Evolutionary conservation across 23 tunicate species (phyloP), one percentile per base, ranked within the genome.

Genomic region (Diplosoma virens): DNA sequence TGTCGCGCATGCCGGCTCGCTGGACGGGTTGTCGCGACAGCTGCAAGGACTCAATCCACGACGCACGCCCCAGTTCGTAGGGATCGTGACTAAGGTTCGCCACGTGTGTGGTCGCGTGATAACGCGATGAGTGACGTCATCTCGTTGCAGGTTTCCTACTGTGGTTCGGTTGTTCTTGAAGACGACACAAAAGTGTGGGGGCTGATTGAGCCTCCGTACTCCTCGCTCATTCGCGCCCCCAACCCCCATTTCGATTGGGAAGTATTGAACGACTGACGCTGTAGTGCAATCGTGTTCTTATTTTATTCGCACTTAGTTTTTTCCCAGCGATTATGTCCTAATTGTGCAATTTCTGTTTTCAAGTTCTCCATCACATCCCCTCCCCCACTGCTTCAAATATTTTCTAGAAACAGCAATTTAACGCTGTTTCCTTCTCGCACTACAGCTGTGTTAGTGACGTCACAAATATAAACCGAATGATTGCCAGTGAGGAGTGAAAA

Each of bases 181-280:
- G 91, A 91, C 60, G 47, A 41, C 37, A 16, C 79, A 0, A 58
- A 79, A 5, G 82, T 83, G 25, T 89, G 89, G 85, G 75, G 81
- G 64, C 65, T 91, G 3, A 79, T 85, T 18, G 87, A 91, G 37
- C 97, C 97, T 32, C 97, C 97, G 14, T 91, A 79, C 67, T 87
- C 97, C 45, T 22, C 91, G 18, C 58, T 90, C 14, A 90, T 83
- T 36, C 97, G 84, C 70, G 86, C 97, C 36, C 97, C 97, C 0
- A 90, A 90, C 78, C 97, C 97, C 31, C 60, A 58, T 46, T 90
- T 90, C 65, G 97, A 90, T 27, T 90, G 97, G 97, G 79, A 78
- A 29, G 72, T 66, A 60, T 30, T 88, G 58, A 72, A 81, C 33
- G 82, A 50, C 16, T 85, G 47, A 76, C 6, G 9, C 50, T n/a